Base-by-base conservation (phyloP, 2,888 invertebrate species). In the Spilarctia lutea region DNA sequence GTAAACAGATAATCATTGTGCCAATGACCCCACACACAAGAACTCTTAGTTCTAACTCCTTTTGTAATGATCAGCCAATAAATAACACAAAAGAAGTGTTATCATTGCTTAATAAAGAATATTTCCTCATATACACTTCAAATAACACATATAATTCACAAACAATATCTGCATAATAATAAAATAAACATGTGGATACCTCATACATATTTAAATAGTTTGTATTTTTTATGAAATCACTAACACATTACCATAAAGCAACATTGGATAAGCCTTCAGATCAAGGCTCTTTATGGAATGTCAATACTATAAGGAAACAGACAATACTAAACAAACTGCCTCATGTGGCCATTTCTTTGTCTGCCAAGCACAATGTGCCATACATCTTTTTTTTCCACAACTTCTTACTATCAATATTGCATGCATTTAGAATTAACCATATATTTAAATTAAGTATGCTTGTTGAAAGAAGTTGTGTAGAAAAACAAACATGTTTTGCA, bases 271-370 rank as follows among this genome's bases (percentile, higher is more conserved):
- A 67, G 30, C n/a, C 60, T 20, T 69, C 48, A 48, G 45, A 67
- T 30, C 67, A 67, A 67, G 66, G 52, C 6, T 13, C 20, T 39
- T 39, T 72, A 39, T 20, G 56, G 20, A 20, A 56, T 52, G 56
- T 20, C 39, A 30, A 68, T 42, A 60, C 30, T 7, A 27, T 66
- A 42, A 68, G 45, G n/a, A 52, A 39, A 11, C 56, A 24, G n/a
- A 8, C 3, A 48, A 48, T 1, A 72, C 39, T 33, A 60, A 60
- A 67, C 35, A 42, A 67, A 35, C 42, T 72, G 30, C 56, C 69
- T 68, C 24, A 65, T 65, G 27, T 24, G 65, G 48, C n/a, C 24
- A 67, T 20, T 67, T 68, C 72, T 72, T 72, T 72, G 72, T 72
- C 63, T 60, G 45, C 60, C 27, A 20, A n/a, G 13, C 67, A 72